Evolutionary conservation across 2,888 invertebrate genomes (phyloP).

Genomic region (Drosophila testacea): DNA sequence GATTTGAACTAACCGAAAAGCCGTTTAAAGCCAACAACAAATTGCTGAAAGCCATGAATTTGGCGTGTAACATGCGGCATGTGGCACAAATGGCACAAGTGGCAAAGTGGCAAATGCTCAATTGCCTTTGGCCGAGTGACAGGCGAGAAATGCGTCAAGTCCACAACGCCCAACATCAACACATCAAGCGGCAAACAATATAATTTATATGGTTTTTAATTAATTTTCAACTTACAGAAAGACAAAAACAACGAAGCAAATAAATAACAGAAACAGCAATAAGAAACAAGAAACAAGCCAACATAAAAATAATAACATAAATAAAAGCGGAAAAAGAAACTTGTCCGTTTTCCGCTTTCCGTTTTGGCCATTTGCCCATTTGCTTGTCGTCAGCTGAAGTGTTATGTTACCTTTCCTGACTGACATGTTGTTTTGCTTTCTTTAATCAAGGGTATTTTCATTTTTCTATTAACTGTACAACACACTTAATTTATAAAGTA

Average conservation of each 20-base stretch:
- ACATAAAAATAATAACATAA: background rate
- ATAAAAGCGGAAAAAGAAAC: constrained; percentile 7
- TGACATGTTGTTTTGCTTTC: background rate
- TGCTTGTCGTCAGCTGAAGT: constrained; percentile 6
- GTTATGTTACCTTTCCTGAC: constrained; percentile 28
- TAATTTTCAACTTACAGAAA: constrained; percentile 45
- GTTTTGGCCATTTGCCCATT: background rate
- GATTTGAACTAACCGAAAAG: constrained; percentile 15
- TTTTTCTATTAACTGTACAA: background rate
- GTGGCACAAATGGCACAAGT: constrained; percentile 2
- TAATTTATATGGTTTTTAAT: constrained; percentile 67
- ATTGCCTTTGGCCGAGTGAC: constrained; percentile 26
- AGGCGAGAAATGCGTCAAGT: constrained; percentile 33
- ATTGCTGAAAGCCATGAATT: constrained; percentile 18
- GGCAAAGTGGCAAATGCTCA: constrained; percentile 15
- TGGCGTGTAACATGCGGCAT: constrained; percentile 1
- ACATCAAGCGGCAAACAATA: constrained; percentile 35
- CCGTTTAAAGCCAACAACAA: constrained; percentile 29
- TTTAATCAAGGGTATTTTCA: background rate
- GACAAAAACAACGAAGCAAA: background rate
- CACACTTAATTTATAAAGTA: too few species aligned
- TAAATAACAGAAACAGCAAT: background rate
- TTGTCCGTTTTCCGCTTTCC: constrained; percentile 13
- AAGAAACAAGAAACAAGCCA: background rate
- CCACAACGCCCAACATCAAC: constrained; percentile 15